Evolutionary conservation across 2,113 vertebrate genomes (phyloP).

Genomic region (Clarias gariepinus): DNA sequence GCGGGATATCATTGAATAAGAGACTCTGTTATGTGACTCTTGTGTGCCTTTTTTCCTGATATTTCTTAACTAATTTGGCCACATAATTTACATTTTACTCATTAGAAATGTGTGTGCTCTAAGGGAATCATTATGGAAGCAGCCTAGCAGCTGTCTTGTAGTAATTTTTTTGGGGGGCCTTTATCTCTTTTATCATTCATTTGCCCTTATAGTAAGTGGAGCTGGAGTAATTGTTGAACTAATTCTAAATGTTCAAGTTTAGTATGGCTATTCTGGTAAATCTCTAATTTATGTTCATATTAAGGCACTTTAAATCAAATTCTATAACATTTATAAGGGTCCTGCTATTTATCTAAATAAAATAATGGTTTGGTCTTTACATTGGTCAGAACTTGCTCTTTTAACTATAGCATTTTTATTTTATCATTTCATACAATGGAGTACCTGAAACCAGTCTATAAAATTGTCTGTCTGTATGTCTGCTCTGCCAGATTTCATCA

Average conservation of each 20-base stretch:
- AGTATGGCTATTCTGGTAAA: conserved; percentile 30
- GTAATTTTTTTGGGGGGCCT: conserved; percentile 18
- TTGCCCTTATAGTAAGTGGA: conserved; percentile 44
- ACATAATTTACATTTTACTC: conserved; percentile 61
- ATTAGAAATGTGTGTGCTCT: conserved; percentile 58
- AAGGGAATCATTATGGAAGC: conserved; percentile 54
- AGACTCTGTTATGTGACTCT: conserved; percentile 38
- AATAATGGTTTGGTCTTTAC: no score
- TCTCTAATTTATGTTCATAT: not conserved
- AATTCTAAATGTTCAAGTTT: conserved; percentile 23
- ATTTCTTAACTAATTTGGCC: conserved; percentile 59
- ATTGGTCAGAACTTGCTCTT: no score
- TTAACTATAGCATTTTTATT: no score
- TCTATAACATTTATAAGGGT: not conserved
- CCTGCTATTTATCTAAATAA: no score
- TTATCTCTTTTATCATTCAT: conserved; percentile 42
- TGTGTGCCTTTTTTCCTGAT: conserved; percentile 51
- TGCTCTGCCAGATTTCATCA: no score
- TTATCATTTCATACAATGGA: no score
- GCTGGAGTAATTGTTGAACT: conserved; percentile 49
- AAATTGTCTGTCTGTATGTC: no score
- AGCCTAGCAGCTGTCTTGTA: conserved; percentile 42
- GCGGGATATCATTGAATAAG: conserved; percentile 50
- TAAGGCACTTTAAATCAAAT: not conserved
- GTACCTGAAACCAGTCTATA: no score